These are phyloP conservation scores for Petaurus breviceps DNA, from an alignment of 2,113 vertebrate species.

Conservation along the genomic window DNA sequence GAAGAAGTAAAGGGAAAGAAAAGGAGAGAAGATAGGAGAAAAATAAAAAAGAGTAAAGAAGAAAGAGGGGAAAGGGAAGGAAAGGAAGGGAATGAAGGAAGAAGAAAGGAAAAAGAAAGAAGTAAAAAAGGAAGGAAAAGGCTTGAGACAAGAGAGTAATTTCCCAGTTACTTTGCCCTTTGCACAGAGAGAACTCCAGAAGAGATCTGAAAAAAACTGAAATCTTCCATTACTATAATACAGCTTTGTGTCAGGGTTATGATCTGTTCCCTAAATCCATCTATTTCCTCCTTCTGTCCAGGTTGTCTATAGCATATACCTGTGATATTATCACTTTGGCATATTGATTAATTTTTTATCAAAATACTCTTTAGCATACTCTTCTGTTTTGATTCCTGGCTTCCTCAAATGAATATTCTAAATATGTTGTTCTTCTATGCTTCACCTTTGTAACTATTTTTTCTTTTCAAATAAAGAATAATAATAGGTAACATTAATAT, in stretches of 20 bases:
- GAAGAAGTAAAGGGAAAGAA: neutral
- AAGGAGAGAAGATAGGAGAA: neutral
- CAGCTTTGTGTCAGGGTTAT: neutral
- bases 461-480: too few species aligned
- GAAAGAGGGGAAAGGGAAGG: neutral
- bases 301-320: neutral
- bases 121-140: neutral
- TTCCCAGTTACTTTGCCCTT: neutral
- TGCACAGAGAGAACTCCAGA: neutral
- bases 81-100: neutral
- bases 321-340: too few species aligned
- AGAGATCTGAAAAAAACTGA: neutral
- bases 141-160: neutral
- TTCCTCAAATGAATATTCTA: too few species aligned
- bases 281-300: neutral
- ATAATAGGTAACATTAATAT: too few species aligned
- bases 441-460: too few species aligned
- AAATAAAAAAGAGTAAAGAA: neutral
- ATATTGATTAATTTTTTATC: too few species aligned
- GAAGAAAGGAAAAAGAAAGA: neutral
- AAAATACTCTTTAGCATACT: too few species aligned
- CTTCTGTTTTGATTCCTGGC: too few species aligned
- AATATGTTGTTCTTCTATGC: too few species aligned
- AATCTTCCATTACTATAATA: neutral
- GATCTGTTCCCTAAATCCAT: neutral